phyloP scores from a whole-genome alignment of 2,797 vertebrate genomes.

The Gallinago solitaria region DNA sequence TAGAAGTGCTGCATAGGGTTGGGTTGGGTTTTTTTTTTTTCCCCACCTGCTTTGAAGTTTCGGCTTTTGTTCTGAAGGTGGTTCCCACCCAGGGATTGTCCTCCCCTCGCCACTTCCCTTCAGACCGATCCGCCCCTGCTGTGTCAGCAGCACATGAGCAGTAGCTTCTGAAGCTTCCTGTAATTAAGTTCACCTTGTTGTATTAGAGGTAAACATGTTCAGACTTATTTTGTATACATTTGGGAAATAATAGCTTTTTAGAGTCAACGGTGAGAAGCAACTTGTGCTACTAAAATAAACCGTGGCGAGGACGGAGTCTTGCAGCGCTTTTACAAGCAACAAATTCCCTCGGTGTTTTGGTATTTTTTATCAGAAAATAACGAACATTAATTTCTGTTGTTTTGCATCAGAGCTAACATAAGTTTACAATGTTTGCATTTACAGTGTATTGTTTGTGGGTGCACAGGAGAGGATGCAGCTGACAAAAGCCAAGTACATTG shows the following conservation, averaged over 20 bases:
- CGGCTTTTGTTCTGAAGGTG: conserved; percentile 24
- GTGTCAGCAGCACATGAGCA: conserved; percentile 52
- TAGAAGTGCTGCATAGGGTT: neutral
- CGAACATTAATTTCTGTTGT: conserved; percentile 42
- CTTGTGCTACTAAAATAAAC: conserved; percentile 19
- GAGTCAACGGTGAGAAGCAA: neutral
- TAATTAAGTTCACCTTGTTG: conserved; percentile 59
- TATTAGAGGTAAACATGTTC: conserved; percentile 46
- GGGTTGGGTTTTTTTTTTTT: neutral
- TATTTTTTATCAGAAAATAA: conserved; percentile 9
- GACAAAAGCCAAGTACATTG: rapidly evolving
- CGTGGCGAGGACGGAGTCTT: neutral
- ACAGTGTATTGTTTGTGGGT: neutral
- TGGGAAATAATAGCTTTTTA: conserved; percentile 57
- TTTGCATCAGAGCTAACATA: conserved; percentile 14
- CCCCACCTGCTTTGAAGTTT: conserved; percentile 42
- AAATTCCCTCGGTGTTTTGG: neutral
- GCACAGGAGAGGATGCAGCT: neutral
- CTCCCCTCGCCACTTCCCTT: neutral
- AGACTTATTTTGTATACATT: conserved; percentile 46
- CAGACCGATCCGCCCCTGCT: neutral
- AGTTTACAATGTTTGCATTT: neutral
- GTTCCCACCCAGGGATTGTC: conserved; percentile 47
- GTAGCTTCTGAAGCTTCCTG: conserved; percentile 39
- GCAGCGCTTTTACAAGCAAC: neutral